Percentiles rank a stretch among this genome's conserved stretches.
These are phyloP conservation scores for pig (Sus scrofa) DNA, from an alignment of 2,113 vertebrate species.

Conservation along the genomic window T2T-Sscrofa CM000820.6:74639001-74639500, in stretches of 20 bases:
- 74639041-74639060: not conserved
- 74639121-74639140: not conserved
- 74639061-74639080: not conserved
- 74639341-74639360: too few relatives aligned
- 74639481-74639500: slow-evolving; percentile 39
- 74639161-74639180: not conserved
- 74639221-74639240: too few relatives aligned
- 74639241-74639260: too few relatives aligned
- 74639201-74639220: too few relatives aligned
- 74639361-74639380: too few relatives aligned
- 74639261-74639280: too few relatives aligned
- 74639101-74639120: not conserved
- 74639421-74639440: not conserved
- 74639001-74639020: not conserved
- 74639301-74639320: too few relatives aligned
- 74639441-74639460: not conserved
- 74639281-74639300: too few relatives aligned
- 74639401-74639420: slow-evolving; percentile 35
- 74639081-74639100: not conserved
- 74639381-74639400: too few relatives aligned
- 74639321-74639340: too few relatives aligned
- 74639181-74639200: too few relatives aligned
- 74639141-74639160: slow-evolving; percentile 4
- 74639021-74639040: not conserved
- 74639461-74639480: not conserved